Conservation (phyloP, 2,113 vertebrate genomes). For the Cinclus mexicanus region DNA sequence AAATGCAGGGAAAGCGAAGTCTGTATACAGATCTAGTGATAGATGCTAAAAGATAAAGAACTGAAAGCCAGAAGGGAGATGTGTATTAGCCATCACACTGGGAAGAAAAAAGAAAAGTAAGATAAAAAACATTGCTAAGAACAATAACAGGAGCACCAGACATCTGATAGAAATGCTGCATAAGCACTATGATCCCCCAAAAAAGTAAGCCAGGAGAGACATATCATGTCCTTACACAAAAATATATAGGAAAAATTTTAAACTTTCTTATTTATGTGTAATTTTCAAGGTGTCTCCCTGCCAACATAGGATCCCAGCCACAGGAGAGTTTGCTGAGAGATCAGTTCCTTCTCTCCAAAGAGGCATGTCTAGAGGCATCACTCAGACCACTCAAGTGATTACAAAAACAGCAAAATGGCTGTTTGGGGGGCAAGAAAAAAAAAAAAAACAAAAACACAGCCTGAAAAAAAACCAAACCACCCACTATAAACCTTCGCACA, state of each 20-base stretch:
- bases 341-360: background rate
- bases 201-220: background rate
- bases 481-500: background rate
- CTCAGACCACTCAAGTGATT: background rate
- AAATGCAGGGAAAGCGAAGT: background rate
- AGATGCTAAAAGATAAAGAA: background rate
- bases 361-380: background rate
- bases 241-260: background rate
- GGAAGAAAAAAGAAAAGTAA: background rate
- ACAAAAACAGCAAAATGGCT: accelerated
- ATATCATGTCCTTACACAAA: background rate
- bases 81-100: background rate
- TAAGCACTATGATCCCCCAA: background rate
- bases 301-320: background rate
- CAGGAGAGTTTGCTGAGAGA: background rate
- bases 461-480: background rate
- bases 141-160: background rate
- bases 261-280: background rate
- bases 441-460: background rate
- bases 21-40: background rate
- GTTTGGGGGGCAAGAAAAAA: background rate
- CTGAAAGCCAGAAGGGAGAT: background rate
- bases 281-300: background rate
- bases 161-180: accelerated
- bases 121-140: background rate